These are phyloP conservation scores for Rhogogaster chlorosoma DNA, from an alignment of 2,888 invertebrate genomes.

Conservation along the genomic window DNA sequence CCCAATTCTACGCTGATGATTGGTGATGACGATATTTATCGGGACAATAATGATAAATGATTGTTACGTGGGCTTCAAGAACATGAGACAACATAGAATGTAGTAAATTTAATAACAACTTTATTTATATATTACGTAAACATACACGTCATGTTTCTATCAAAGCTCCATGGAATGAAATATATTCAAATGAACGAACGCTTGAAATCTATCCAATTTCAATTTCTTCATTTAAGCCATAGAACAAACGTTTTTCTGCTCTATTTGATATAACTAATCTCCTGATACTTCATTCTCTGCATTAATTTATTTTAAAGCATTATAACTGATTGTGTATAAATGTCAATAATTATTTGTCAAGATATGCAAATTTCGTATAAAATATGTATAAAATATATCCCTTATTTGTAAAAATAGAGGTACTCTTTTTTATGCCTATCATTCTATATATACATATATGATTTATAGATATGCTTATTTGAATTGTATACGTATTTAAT, in stretches of 20 bases:
- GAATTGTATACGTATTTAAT: too few species aligned
- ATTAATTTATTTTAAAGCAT: not conserved
- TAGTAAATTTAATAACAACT: not conserved
- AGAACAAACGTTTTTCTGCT: not conserved
- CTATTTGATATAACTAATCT: not conserved
- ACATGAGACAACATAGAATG: not conserved
- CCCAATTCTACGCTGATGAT: not conserved
- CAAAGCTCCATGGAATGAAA: too few species aligned
- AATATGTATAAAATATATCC: constrained; percentile 13
- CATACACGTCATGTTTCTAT: not conserved
- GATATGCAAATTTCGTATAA: not conserved
- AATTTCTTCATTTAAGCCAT: not conserved
- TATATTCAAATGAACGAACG: not conserved
- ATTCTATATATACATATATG: not conserved
- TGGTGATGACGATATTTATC: too few species aligned
- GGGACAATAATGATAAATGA: not conserved
- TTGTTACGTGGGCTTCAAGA: too few species aligned
- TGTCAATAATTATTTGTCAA: not conserved
- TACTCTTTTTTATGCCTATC: not conserved
- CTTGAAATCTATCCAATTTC: not conserved
- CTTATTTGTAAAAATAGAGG: not conserved
- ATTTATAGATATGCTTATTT: not conserved
- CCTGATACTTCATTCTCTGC: not conserved
- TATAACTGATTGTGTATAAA: not conserved
- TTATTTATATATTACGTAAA: not conserved